phyloP scores from a whole-genome alignment of 2,888 invertebrate species.

The Glaucopsyche alexis region DNA sequence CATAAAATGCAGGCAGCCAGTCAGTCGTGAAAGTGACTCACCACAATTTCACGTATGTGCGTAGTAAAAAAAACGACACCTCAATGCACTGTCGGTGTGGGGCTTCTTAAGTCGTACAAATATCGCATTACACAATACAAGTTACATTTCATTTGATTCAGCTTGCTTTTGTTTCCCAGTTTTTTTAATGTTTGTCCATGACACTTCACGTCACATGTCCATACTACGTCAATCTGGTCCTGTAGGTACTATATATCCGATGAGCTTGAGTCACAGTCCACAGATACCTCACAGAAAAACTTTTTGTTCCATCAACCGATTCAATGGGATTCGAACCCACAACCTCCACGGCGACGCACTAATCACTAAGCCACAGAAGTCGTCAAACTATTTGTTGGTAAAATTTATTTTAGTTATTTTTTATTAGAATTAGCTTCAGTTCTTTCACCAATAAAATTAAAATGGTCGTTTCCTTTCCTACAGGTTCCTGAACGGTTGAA shows the following conservation, averaged over 20 bases:
- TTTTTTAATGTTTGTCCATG: constrained; percentile 34
- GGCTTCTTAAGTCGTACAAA: constrained; percentile 77
- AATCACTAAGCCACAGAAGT: too few species aligned
- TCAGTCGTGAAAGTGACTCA: constrained; percentile 45
- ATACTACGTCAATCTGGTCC: too few species aligned
- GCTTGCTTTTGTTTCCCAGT: constrained; percentile 43
- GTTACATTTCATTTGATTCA: constrained; percentile 67
- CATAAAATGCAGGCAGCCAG: constrained; percentile 39
- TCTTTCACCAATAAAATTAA: neutral
- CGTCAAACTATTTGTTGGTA: too few species aligned
- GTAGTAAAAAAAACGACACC: constrained; percentile 65
- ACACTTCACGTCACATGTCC: too few species aligned
- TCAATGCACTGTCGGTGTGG: constrained; percentile 62
- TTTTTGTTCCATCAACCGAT: too few species aligned
- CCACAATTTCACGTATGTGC: constrained; percentile 57
- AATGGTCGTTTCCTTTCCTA: neutral
- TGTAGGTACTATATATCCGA: too few species aligned
- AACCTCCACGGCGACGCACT: too few species aligned
- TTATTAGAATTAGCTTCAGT: neutral
- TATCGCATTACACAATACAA: constrained; percentile 74
- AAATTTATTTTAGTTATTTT: too few species aligned
- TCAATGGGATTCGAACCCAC: too few species aligned
- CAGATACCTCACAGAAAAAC: too few species aligned
- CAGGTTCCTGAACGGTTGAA: neutral
- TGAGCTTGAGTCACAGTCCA: too few species aligned